Percentiles rank a stretch among this genome's conserved stretches.
These are phyloP conservation scores for Hyles vespertilio DNA, from an alignment of 1,140 invertebrate species.

Conservation along the genomic window DNA sequence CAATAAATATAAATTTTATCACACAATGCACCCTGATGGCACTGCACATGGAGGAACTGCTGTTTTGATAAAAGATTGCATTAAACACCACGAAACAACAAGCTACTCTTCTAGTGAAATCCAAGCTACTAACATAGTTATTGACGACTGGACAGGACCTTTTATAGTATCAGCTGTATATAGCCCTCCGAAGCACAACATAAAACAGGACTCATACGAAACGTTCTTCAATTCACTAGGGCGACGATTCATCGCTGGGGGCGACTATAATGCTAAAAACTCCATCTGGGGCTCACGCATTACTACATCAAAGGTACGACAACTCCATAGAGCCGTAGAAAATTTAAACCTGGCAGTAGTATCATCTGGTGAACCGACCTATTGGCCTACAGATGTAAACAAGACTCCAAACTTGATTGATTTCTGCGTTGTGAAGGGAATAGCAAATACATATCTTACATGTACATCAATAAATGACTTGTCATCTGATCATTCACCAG, in stretches of 20 bases:
- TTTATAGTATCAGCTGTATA: conserved; percentile 45
- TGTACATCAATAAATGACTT: conserved; percentile 3
- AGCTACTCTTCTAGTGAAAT: conserved; percentile 5
- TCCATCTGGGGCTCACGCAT: conserved; percentile 34
- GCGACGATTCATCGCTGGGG: conserved; percentile 41
- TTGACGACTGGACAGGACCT: conserved; percentile 20
- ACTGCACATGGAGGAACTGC: conserved; percentile 10
- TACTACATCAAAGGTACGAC: conserved; percentile 23
- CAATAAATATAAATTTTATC: conserved; percentile 12
- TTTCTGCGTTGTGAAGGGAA: conserved; percentile 8
- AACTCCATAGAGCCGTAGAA: conserved; percentile 22
- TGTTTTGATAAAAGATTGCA: conserved; percentile 7
- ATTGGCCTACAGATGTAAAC: conserved; percentile 40
- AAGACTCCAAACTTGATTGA: conserved; percentile 47
- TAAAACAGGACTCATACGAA: conserved; percentile 35
- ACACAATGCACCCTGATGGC: conserved; percentile 20
- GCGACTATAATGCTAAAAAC: conserved; percentile 52
- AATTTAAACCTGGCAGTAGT: conserved; percentile 16
- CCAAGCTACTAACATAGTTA: conserved; percentile 34
- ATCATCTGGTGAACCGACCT: conserved; percentile 33
- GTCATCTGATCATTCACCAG: conserved; percentile 13
- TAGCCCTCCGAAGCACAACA: conserved; percentile 37
- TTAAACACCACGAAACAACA: conserved; percentile 19
- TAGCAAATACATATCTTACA: conserved; percentile 1
- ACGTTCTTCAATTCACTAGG: conserved; percentile 44